Conservation (phyloP, 2,797 vertebrate genomes). For the Momotus momota region DNA sequence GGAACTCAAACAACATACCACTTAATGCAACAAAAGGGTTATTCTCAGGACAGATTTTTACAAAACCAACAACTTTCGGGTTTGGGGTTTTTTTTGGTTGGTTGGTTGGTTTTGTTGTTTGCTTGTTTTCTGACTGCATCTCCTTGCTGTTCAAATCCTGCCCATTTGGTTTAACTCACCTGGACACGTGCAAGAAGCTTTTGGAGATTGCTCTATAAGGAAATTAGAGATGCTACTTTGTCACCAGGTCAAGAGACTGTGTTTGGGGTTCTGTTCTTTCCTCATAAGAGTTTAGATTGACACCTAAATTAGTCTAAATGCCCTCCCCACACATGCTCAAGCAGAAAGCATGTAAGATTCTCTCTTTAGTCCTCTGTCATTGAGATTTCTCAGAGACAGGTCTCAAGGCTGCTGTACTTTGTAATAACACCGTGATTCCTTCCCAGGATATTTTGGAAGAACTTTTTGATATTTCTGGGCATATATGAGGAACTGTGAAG, state of each 20-base stretch:
- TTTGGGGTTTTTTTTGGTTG: background rate
- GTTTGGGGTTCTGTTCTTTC: background rate
- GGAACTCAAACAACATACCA: background rate
- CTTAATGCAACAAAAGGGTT: background rate
- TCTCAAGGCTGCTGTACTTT: background rate
- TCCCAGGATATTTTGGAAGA: background rate
- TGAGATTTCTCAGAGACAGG: background rate
- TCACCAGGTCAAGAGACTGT: background rate
- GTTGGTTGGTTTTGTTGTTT: accelerated
- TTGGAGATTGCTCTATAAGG: background rate
- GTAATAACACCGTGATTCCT: background rate
- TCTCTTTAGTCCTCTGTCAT: background rate
- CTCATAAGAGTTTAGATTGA: background rate
- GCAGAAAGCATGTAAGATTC: background rate
- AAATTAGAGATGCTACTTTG: background rate
- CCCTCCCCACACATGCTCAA: background rate
- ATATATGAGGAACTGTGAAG: background rate
- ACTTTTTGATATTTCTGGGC: background rate
- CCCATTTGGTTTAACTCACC: background rate
- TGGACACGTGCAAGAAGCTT: background rate
- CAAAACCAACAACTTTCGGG: accelerated
- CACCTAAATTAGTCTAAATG: background rate
- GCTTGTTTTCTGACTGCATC: background rate
- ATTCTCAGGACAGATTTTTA: background rate
- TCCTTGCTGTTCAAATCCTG: background rate